Evolutionary conservation across 1,140 invertebrate genomes (phyloP).

Genomic region (Dendroctonus valens): DNA sequence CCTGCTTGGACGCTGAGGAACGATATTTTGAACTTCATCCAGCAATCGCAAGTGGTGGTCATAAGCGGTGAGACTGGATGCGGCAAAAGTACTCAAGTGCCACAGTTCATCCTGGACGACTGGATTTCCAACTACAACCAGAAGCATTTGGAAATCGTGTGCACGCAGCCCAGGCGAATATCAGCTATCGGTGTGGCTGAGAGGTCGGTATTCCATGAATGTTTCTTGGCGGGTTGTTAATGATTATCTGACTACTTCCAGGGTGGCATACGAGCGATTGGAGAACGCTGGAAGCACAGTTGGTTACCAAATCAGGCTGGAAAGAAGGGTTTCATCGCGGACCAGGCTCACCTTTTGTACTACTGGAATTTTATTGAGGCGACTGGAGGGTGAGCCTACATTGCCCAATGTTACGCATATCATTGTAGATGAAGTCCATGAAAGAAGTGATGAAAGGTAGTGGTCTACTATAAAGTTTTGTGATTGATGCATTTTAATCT

Average conservation of each 20-base stretch:
- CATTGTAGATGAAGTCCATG: conserved; percentile 90
- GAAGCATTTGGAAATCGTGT: conserved; percentile 76
- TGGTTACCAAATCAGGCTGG: conserved; percentile 82
- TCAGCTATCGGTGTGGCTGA: conserved; percentile 91
- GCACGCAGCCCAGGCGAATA: conserved; percentile 89
- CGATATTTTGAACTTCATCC: conserved; percentile 64
- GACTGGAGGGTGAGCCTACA: conserved; percentile 72
- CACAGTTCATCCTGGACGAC: conserved; percentile 87
- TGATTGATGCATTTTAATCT: conserved; percentile 18
- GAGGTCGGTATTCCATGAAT: conserved; percentile 35
- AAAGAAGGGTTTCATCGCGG: conserved; percentile 72
- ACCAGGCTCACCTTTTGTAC: conserved; percentile 88
- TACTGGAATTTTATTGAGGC: conserved; percentile 82
- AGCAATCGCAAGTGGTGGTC: conserved; percentile 68
- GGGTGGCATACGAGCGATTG: conserved; percentile 82
- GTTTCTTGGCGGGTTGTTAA: neutral
- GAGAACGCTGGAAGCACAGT: conserved; percentile 79
- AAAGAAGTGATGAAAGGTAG: conserved; percentile 78
- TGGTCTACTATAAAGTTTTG: neutral
- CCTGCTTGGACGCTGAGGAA: conserved; percentile 67
- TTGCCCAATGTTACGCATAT: conserved; percentile 73
- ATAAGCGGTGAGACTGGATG: conserved; percentile 86
- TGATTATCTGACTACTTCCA: conserved; percentile 9
- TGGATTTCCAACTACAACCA: conserved; percentile 58
- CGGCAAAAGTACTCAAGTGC: conserved; percentile 88